Conservation (phyloP, 2,888 invertebrate genomes). For the Aphodius granarius region DNA sequence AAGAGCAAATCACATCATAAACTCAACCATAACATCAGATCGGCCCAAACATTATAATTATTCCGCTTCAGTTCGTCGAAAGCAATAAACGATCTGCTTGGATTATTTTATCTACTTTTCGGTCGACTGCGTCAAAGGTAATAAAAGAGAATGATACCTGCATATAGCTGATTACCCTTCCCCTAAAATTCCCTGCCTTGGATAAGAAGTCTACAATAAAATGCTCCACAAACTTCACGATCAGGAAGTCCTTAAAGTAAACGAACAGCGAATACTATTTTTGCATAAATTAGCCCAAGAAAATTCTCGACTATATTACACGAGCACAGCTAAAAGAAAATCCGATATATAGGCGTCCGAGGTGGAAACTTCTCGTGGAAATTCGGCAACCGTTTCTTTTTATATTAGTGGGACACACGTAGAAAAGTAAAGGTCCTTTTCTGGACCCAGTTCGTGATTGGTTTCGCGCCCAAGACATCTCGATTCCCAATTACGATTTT, state of each 20-base stretch:
- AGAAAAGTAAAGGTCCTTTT: conserved; percentile 6
- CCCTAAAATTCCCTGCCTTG: neutral
- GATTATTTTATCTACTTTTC: neutral
- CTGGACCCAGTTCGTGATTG: conserved; percentile 6
- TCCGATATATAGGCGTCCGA: neutral
- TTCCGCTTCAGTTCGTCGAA: neutral
- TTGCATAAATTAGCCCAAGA: neutral
- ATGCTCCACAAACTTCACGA: neutral
- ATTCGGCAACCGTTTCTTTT: neutral
- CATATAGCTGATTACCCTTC: neutral
- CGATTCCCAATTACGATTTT: conserved; percentile 8
- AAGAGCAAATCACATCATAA: neutral
- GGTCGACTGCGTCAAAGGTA: neutral
- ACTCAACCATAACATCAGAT: neutral
- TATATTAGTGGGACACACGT: neutral
- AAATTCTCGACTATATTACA: neutral
- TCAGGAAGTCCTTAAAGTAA: neutral
- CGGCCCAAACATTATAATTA: neutral
- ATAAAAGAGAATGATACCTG: neutral
- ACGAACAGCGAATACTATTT: neutral
- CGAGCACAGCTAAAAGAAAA: no score
- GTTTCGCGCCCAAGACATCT: conserved; percentile 1
- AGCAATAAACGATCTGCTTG: neutral
- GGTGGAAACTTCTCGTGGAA: neutral
- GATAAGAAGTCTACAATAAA: neutral